Evolutionary conservation across 2,888 invertebrate species (phyloP), one percentile per base, ranked within the genome.

Genomic region (Candidula unifasciata): DNA sequence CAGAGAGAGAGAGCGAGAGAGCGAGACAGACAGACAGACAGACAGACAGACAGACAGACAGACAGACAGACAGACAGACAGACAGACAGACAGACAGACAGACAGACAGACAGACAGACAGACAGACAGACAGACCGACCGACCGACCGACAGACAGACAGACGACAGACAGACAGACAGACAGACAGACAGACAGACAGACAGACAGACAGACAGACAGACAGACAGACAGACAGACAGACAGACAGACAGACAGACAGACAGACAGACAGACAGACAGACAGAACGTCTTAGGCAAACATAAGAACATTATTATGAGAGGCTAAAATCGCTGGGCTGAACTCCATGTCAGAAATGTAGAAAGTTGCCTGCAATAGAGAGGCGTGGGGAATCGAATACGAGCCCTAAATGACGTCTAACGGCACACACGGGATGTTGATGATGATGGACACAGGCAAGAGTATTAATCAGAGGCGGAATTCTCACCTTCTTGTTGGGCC

Each of bases 401-500:
- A n/a, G n/a, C n/a, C n/a, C n/a, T n/a, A n/a, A n/a, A n/a, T n/a
- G n/a, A n/a, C n/a, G n/a, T n/a, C n/a, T n/a, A n/a, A n/a, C n/a
- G n/a, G n/a, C n/a, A n/a, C n/a, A n/a, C n/a, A n/a, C n/a, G n/a
- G n/a, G n/a, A n/a, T n/a, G n/a, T n/a, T n/a, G n/a, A n/a, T n/a
- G n/a, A n/a, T n/a, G n/a, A n/a, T n/a, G n/a, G n/a, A n/a, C n/a
- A n/a, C n/a, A n/a, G n/a, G n/a, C n/a, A n/a, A n/a, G n/a, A n/a
- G 10, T 52, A 8, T 30, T 54, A 13, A 27, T 74, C 5, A 33
- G 35, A 30, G 21, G 35, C 76, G 24, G 8, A 8, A 37, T 35
- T 73, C 74, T 66, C 88, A 91, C 91, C 90, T 89, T 91, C 91
- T 27, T 89, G 80, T n/a, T 80, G 90, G 64, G 89, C 87, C 80